Conservation (phyloP, 1,140 invertebrate genomes). For the Philopotamus ludificatus region DNA sequence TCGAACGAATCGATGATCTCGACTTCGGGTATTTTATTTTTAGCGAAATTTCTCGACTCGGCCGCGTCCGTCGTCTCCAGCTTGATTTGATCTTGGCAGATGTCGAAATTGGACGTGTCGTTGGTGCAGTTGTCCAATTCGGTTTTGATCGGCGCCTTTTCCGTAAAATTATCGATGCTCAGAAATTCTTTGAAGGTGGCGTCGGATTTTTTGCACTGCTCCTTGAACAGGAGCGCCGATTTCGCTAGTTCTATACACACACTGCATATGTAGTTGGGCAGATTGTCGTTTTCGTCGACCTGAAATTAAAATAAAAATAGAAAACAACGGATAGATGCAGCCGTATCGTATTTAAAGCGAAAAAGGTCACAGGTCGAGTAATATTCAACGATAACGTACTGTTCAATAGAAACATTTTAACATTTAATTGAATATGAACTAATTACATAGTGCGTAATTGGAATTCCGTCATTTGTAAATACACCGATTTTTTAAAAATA, state of each 20-base stretch:
- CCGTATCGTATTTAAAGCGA: too few relatives aligned
- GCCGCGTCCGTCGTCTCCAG: neutral
- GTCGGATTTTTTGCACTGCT: slow-evolving; percentile 28
- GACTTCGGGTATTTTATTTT: neutral
- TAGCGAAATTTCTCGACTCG: neutral
- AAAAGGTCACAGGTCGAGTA: too few relatives aligned
- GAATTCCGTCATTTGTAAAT: too few relatives aligned
- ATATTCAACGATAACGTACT: too few relatives aligned
- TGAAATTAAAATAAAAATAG: slow-evolving; percentile 14
- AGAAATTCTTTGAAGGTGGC: slow-evolving; percentile 14
- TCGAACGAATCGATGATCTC: neutral
- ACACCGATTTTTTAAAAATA: too few relatives aligned
- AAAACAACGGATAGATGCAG: too few relatives aligned
- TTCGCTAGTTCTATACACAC: slow-evolving; percentile 22
- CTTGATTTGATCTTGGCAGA: slow-evolving; percentile 17
- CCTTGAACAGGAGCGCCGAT: slow-evolving; percentile 29
- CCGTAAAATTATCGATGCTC: neutral
- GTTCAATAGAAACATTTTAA: too few relatives aligned
- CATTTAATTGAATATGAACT: too few relatives aligned
- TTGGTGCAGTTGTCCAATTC: slow-evolving; percentile 12
- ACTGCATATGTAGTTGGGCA: slow-evolving; percentile 28
- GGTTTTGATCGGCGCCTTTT: slow-evolving; percentile 13
- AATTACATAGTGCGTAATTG: too few relatives aligned
- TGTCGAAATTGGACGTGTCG: neutral
- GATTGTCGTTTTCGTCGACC: slow-evolving; percentile 30